phyloP scores from a whole-genome alignment of 2,113 vertebrate species.

The Apodemus speciosus region DNA sequence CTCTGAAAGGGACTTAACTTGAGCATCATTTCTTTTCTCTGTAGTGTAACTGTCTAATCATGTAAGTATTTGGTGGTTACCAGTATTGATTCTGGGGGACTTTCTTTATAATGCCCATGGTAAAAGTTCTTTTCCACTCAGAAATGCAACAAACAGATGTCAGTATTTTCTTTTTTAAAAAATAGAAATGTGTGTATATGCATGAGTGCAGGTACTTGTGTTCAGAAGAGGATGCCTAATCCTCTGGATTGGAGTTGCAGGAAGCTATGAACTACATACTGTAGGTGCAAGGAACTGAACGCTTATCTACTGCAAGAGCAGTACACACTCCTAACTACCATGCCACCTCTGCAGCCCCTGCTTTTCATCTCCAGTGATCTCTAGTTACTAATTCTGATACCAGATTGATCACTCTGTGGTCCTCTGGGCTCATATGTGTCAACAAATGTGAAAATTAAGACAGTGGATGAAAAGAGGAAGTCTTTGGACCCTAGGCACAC shows the following conservation, averaged over 20 bases:
- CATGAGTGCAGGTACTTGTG: too few species aligned
- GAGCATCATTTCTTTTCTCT: constrained; percentile 41
- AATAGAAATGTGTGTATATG: background rate
- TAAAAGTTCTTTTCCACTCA: background rate
- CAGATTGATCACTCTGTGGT: background rate
- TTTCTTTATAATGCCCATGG: background rate
- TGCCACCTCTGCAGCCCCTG: background rate
- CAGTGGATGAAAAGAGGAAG: background rate
- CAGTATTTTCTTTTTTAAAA: background rate
- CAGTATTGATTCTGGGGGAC: background rate
- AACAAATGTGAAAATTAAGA: background rate
- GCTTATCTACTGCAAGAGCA: background rate
- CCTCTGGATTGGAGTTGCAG: background rate
- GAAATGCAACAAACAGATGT: background rate
- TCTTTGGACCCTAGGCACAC: too few species aligned
- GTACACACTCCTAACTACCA: background rate
- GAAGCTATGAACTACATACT: background rate
- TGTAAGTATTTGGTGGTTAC: background rate
- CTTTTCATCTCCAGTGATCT: background rate
- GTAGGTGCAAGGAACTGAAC: background rate
- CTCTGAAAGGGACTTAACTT: constrained; percentile 55
- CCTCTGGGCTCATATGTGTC: background rate
- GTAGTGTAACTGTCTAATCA: background rate
- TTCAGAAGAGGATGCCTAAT: background rate
- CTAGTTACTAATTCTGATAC: background rate